Conservation (phyloP, 2,888 invertebrate genomes). For the Brenthis hecate region DNA sequence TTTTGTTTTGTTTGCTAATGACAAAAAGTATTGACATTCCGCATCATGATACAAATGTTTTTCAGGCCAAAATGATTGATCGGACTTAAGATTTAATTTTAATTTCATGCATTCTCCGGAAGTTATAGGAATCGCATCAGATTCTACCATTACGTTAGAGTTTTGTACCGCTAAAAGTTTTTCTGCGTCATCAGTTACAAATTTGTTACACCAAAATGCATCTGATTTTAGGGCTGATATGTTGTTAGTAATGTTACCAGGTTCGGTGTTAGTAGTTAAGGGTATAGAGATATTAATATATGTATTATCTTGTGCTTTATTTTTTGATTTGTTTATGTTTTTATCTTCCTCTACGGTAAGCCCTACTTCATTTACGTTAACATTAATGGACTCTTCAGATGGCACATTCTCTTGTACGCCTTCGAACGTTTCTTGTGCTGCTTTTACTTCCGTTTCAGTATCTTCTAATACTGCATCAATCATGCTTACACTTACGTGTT, state of each 20-base stretch:
- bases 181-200: conserved; percentile 43
- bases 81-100: conserved; percentile 61
- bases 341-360: neutral
- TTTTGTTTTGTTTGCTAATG: conserved; percentile 74
- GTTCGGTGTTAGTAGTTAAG: conserved; percentile 55
- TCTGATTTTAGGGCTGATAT: conserved; percentile 69
- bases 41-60: conserved; percentile 85
- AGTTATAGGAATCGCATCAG: conserved; percentile 63
- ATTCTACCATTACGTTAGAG: conserved; percentile 73
- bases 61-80: conserved; percentile 83
- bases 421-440: neutral
- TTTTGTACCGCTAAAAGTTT: conserved; percentile 35
- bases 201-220: conserved; percentile 84
- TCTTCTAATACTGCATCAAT: conserved; percentile 60
- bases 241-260: conserved; percentile 56
- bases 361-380: neutral
- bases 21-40: conserved; percentile 83
- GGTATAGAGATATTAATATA: conserved; percentile 26
- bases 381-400: conserved; percentile 9
- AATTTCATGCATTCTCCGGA: conserved; percentile 38
- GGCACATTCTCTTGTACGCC: conserved; percentile 47
- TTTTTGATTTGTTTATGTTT: neutral
- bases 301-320: conserved; percentile 11
- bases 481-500: conserved; percentile 61
- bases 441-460: conserved; percentile 1